Evolutionary conservation across 2,888 invertebrate genomes (phyloP), one percentile per base, ranked within the genome.

Genomic region (Thecophora atra): DNA sequence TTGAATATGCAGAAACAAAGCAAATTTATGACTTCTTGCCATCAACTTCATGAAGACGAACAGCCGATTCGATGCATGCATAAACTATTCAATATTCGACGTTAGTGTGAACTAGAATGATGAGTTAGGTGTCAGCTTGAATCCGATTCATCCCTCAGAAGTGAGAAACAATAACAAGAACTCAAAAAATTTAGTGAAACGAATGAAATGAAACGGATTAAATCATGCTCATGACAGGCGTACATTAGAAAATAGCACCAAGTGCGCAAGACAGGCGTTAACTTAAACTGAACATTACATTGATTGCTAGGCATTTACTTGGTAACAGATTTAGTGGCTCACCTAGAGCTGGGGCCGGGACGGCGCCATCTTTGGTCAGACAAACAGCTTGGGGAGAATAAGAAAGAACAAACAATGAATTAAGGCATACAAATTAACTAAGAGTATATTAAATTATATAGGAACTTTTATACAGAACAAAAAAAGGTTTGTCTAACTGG

Each of bases 311-410:
- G 26, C 15, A 19, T 42, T 44, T 75, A 72, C 79, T 77, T 77
- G 37, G 52, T 19, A 54, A 54, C 4, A 58, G 8, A 58, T 58
- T 58, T 13, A 26, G 71, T 68, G 73, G 85, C 86, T 86, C 87
- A 86, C 86, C 86, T 85, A 86, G 84, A 85, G 87, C 87, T 82
- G 86, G 87, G 81, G 86, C 86, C 84, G 83, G 84, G 75, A 86
- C 84, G 84, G 87, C 87, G 83, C 87, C 87, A 79, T 86, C 87
- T 86, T 86, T 86, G 82, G 86, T 87, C 82, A 86, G 84, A 79
- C 83, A 83, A 83, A 83, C 82, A 82, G 80, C 78, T 77, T 76
- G 73, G 73, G 6, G 37, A 63, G 42, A 44, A 51, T 30, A 60
- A 30, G 24, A 64, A 71, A 65, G 54, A 26, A 70, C 56, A 68